Conservation (phyloP, 2,797 vertebrate species). For the Argyrosomus regius region DNA sequence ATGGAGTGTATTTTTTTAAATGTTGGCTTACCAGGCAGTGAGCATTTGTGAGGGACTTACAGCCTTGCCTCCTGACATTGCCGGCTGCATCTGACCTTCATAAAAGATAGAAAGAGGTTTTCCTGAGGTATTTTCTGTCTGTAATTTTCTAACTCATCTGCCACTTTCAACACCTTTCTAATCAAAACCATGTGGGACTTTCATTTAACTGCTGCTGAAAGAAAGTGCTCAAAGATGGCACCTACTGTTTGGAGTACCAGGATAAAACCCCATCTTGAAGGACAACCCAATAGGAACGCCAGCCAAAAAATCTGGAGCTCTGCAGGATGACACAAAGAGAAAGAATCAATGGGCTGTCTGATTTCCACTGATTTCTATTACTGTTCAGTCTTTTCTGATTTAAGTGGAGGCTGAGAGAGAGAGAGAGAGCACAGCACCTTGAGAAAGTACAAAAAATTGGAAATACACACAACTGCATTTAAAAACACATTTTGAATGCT, state of each 20-base stretch:
- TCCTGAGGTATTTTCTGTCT: background rate
- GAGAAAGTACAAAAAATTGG: background rate
- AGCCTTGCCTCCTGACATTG: slow-evolving; percentile 90
- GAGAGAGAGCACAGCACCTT: background rate
- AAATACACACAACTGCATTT: background rate
- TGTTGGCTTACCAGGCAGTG: slow-evolving; percentile 89
- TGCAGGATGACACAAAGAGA: slow-evolving; percentile 66
- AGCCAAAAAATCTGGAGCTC: slow-evolving; percentile 96
- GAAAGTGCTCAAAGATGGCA: slow-evolving; percentile 36
- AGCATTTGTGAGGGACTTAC: slow-evolving; percentile 93
- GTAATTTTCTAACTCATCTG: background rate
- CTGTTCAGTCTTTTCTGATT: background rate
- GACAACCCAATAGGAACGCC: slow-evolving; percentile 94
- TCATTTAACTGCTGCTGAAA: slow-evolving; percentile 14
- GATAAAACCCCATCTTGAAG: slow-evolving; percentile 95
- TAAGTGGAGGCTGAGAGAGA: background rate
- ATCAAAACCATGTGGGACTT: slow-evolving; percentile 24
- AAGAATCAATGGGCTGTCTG: background rate
- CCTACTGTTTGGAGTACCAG: slow-evolving; percentile 97
- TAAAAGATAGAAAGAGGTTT: background rate
- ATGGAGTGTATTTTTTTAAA: background rate
- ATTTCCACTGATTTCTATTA: background rate
- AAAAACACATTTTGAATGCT: background rate
- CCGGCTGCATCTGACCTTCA: slow-evolving; percentile 90
- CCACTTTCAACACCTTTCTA: slow-evolving; percentile 22